Evolutionary conservation across 2,797 vertebrate species (phyloP), one percentile per base, ranked within the genome.

Genomic region (Amblyraja radiata): DNA sequence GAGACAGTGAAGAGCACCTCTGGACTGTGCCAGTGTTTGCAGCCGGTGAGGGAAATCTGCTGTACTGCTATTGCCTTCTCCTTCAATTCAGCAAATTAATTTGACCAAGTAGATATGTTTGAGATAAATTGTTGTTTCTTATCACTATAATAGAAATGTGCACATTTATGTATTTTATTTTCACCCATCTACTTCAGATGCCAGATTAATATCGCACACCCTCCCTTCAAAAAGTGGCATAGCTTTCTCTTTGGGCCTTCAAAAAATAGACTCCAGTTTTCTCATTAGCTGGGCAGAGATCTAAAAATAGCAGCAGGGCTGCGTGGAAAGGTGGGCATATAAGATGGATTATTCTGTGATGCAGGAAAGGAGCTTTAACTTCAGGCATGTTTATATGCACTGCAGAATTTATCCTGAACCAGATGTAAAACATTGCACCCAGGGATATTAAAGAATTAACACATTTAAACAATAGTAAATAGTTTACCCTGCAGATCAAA

Each of bases 181-280:
- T 28, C 0, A 13, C 23, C 11, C 7, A 92, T 9, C 21, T 46
- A 8, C 6, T 74, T 71, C 21, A 46, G 39, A 54, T 6, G 39
- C 10, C 21, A 54, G 21, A 76, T 76, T 92, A 7, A 54, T 92
- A 73, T 4, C 39, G 39, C 54, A 39, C 39, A 46, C 13, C 39
- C 11, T 76, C 46, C 90, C 71, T 76, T n/a, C 32, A 58, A 28
- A 73, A 13, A 54, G 73, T 92, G 73, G 90, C n/a, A 92, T 54
- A 39, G 71, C 71, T 92, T 92, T 76, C 32, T 92, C 46, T 92
- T n/a, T 25, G 65, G 68, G 90, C 90, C 46, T 54, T 92, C 25
- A 92, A 92, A 91, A 91, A 92, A 92, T 92, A 92, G 90, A 92
- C 90, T 92, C 71, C 90, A 92, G 90, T 73, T 92, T 92, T 92